Evolutionary conservation across 2,113 vertebrate species (phyloP), one percentile per base, ranked within the genome.

Genomic region (Bos taurus): DNA sequence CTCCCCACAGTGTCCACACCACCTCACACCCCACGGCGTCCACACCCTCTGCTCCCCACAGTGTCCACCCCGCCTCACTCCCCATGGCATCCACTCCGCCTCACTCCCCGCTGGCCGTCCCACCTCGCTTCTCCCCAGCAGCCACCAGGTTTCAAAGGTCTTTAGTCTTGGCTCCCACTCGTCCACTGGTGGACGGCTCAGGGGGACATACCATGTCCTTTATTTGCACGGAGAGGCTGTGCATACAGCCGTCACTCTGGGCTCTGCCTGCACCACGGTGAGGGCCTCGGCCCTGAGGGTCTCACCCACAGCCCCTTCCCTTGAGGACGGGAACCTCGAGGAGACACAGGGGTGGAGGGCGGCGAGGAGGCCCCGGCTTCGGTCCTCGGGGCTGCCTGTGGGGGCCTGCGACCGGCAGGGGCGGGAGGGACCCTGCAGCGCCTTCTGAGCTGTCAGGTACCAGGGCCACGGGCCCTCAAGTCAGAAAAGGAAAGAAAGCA

Each of bases 21-120:
- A 6, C 52, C 52, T 54, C 52, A 54, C 16, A 7, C 52, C 16
- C 5, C 52, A 54, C 16, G 14, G 52, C 4, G 52, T 7, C 46
- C 46, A 48, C 46, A 9, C 2, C 54, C 1, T 2, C 54, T 8
- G 21, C 54, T 21, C 54, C 19, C 56, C 36, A 57, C 0, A 1
- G 56, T 9, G 4, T 26, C 57, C 57, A 59, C 23, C 5, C 3
- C 25, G 36, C 36, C 56, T 57, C 56, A 59, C 57, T 59, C 11
- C 25, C 11, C 25, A 28, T 2, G 0, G 26, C 2, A 12, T 14
- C 59, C 64, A 9, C 21, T 4, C 30, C 16, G 6, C 33, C 48
- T 81, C 50, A 56, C 33, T 43, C 52, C n/a, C 40, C 5, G 54
- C 19, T 48, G 21, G 1, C 14, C 28, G 6, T 5, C 62, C 14